Evolutionary conservation across 1,140 invertebrate species (phyloP).

Genomic region (Saxidomus purpurata): DNA sequence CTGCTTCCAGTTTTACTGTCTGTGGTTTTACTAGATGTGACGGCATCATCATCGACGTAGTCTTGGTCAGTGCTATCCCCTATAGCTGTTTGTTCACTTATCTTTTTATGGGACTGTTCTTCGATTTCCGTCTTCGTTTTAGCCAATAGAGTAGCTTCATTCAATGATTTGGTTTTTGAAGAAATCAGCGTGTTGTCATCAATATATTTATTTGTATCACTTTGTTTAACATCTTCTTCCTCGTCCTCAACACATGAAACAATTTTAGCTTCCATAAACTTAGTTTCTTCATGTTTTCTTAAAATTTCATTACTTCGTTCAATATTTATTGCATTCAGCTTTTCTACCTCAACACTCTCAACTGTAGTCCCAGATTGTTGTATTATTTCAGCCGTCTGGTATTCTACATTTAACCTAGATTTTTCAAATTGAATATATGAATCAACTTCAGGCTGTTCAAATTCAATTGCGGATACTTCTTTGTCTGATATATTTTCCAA

Average conservation of each 20-base stretch:
- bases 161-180: too few species aligned
- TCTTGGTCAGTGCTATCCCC: too few species aligned
- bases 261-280: background rate
- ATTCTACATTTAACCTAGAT: background rate
- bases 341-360: background rate
- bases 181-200: background rate
- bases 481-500: background rate
- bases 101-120: background rate
- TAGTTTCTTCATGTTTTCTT: background rate
- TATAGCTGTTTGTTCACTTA: too few species aligned
- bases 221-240: background rate
- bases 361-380: background rate
- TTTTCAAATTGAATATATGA: background rate
- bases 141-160: background rate
- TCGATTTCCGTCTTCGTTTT: background rate
- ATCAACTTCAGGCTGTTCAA: background rate
- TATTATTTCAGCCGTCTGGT: constrained; percentile 16
- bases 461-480: background rate
- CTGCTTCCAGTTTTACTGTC: too few species aligned
- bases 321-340: constrained; percentile 29
- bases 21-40: too few species aligned
- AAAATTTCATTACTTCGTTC: background rate
- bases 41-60: too few species aligned
- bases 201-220: background rate
- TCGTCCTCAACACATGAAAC: background rate